Conservation (phyloP, 2,888 invertebrate genomes). For the Nysson spinosus region DNA sequence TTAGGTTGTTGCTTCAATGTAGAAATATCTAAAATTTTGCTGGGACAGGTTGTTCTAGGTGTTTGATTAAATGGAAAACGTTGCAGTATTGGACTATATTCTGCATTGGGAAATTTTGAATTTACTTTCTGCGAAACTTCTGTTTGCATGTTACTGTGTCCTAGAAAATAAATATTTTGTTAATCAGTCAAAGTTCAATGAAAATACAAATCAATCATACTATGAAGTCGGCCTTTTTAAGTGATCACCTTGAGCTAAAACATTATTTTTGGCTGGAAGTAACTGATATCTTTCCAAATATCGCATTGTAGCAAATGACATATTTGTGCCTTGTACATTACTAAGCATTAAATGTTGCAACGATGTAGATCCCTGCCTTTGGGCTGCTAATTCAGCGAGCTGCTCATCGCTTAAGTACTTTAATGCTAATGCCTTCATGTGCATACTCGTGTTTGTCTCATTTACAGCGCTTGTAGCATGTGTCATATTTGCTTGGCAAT, state of each 20-base stretch:
- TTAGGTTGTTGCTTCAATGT: slow-evolving; percentile 85
- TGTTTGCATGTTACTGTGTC: slow-evolving; percentile 6
- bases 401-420: slow-evolving; percentile 80
- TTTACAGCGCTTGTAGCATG: slow-evolving; percentile 62
- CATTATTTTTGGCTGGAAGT: slow-evolving; percentile 76
- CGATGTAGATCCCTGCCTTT: slow-evolving; percentile 62
- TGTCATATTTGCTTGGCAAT: slow-evolving; percentile 64
- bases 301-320: slow-evolving; percentile 85
- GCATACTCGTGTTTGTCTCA: slow-evolving; percentile 79
- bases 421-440: slow-evolving; percentile 80
- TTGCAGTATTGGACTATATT: slow-evolving; percentile 34
- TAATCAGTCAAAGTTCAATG: background rate
- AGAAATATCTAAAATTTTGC: slow-evolving; percentile 84
- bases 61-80: slow-evolving; percentile 53
- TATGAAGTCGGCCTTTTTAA: too few relatives aligned
- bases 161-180: slow-evolving; percentile 24
- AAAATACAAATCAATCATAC: too few relatives aligned
- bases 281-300: slow-evolving; percentile 85
- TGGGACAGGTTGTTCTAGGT: slow-evolving; percentile 71
- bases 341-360: slow-evolving; percentile 68
- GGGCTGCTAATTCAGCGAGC: slow-evolving; percentile 71
- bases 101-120: slow-evolving; percentile 16
- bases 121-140: slow-evolving; percentile 34
- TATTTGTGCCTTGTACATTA: slow-evolving; percentile 78
- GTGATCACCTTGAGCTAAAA: slow-evolving; percentile 58